Base-by-base conservation (phyloP, 92 coral and sea anemone species). In the Paragorgia papillata region DNA sequence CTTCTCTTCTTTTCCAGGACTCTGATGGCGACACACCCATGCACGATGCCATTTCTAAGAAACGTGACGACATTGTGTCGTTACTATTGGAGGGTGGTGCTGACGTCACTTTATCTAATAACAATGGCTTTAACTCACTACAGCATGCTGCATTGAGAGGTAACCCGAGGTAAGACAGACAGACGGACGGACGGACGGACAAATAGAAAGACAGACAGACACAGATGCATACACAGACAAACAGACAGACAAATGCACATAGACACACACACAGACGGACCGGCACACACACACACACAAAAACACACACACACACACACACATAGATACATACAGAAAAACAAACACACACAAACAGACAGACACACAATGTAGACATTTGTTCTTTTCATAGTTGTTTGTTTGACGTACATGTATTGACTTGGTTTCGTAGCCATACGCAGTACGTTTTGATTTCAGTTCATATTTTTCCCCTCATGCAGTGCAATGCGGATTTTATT, bases 101-200 rank as follows among this genome's bases (percentile, higher is more conserved):
- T 55, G 96, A 93, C 66, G 92, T 93, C 51, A 81, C 91, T 22
- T 80, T 93, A 18, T 89, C 97, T 5, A 93, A 93, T 58, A 93
- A 93, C 73, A 93, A 93, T 67, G 97, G 97, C 7, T 93, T 93
- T 62, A 93, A 90, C 59, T 81, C 98, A 2, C 67, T 94, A 34
- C 98, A 94, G 61, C 98, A 94, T 43, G 91, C 98, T 10, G 98
- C 98, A 18, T 79, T 94, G 0, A 90, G 98, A 44, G 98, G 98
- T 21, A 94, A 94, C 62, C 98, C 98, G 22, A 94, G 98, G 98
- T 94, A 54, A 69, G 62, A 22, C 21, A 51, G 58, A 22, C 20
- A 51, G 58, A 51, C 21, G 17, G 58, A 51, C 20, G 17, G 21
- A 22, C 26, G 6, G 58, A 51, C 20, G 19, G 58, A 51, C 58